Base-by-base conservation (phyloP, 2,113 vertebrate species). In the Protomyctophum bolini region DNA sequence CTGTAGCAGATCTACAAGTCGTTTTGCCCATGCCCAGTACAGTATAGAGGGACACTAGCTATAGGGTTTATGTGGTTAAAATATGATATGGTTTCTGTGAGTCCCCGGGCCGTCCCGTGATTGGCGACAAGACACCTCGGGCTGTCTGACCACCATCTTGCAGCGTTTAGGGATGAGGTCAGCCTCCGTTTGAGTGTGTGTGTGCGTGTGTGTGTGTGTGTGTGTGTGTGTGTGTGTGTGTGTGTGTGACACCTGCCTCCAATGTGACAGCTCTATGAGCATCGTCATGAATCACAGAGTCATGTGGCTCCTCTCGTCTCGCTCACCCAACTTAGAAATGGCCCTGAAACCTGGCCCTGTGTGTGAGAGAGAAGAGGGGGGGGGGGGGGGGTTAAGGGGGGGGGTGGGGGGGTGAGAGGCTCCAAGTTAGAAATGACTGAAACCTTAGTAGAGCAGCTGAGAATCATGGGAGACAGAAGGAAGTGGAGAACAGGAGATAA, bases 221-320 rank as follows among this genome's bases (percentile, higher is more conserved):
- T 72, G 63, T 28, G 72, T 8, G 56, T 14, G 21, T 3, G 59
- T 7, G 52, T 72, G 66, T 74, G 73, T 6, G 54, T 11, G 54
- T 6, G n/a, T n/a, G 58, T 7, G 58, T 45, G 83, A 94, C 96
- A 97, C 96, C 96, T 99, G 97, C 96, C 95, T 91, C 91, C 86
- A 94, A 95, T 95, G 93, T 97, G 96, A 98, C 96, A 97, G 96
- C 96, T 96, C 96, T 93, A 93, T 95, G 95, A 95, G 93, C 92
- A 93, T 94, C 94, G 93, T 94, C 95, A 95, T 98, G 96, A 98
- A 97, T 98, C 97, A 97, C 75, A 88, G 86, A 75, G 94, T 97
- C 97, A 97, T 96, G 95, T 97, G 96, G 94, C 87, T 83, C 86
- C 82, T 88, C 87, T 92, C 92, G 88, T 90, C 91, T 89, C 90